A percentile compares a stretch with the other conserved stretches of the same genome.
Conservation (phyloP, 2,797 vertebrate genomes). For the Syncerus caffer region DNA sequence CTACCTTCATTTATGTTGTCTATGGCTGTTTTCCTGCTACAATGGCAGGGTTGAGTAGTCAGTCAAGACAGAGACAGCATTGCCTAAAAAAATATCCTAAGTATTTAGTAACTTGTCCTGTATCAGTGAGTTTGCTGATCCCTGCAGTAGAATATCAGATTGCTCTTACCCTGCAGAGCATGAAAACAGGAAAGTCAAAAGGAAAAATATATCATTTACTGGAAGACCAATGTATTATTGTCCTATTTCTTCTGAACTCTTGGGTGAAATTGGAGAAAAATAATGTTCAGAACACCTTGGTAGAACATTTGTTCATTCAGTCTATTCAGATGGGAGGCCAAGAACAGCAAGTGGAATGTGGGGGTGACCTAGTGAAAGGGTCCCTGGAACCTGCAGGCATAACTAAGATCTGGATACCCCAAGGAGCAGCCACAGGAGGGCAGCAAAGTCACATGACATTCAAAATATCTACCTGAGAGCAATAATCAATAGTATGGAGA, state of each 20-base stretch:
- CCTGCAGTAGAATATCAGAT: background rate
- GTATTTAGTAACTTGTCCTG: background rate
- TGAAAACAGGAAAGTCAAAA: background rate
- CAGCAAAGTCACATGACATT: slow-evolving; percentile 74
- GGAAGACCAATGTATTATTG: background rate
- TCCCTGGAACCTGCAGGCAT: background rate
- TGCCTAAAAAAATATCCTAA: background rate
- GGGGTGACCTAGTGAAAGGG: background rate
- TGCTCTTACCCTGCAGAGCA: background rate
- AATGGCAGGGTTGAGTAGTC: background rate
- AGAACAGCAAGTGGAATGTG: background rate
- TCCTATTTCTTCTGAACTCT: background rate
- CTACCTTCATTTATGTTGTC: background rate
- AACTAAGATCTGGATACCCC: slow-evolving; percentile 39
- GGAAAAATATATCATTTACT: background rate
- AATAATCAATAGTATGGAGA: background rate
- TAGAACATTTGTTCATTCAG: background rate
- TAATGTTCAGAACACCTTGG: background rate
- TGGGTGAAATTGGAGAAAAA: background rate
- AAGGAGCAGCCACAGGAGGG: slow-evolving; percentile 75
- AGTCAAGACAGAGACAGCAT: background rate
- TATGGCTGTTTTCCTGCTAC: background rate
- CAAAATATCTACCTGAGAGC: background rate
- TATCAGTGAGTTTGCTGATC: background rate
- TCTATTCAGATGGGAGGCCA: background rate